phyloP scores from a whole-genome alignment of 2,113 vertebrate species.

The Cyphomyrus discorhynchus region DNA sequence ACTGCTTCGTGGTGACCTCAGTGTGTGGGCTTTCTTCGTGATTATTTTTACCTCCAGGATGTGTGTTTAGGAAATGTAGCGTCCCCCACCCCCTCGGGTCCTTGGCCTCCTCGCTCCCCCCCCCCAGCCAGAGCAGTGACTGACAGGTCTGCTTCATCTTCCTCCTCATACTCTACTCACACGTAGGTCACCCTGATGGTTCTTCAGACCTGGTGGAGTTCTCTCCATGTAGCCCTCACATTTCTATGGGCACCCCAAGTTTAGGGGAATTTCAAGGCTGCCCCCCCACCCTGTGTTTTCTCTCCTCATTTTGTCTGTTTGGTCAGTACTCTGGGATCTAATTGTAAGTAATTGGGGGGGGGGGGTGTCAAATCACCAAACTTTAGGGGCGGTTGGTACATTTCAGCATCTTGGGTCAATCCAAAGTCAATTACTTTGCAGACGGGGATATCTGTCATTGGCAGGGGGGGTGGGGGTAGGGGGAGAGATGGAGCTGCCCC shows the following conservation, averaged over 20 bases:
- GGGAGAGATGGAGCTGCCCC: background rate
- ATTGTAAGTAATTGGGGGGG: conserved; percentile 22
- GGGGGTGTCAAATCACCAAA: conserved; percentile 18
- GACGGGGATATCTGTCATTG: conserved; percentile 11
- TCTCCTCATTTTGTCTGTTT: background rate
- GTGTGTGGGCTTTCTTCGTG: conserved; percentile 59
- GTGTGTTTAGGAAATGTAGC: conserved; percentile 55
- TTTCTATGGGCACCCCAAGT: background rate
- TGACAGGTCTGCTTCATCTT: background rate
- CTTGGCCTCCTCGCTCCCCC: conserved; percentile 13
- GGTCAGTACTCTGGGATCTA: background rate
- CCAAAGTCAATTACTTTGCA: conserved; percentile 9
- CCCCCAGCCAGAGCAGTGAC: conserved; percentile 16
- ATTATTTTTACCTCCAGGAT: conserved; percentile 54
- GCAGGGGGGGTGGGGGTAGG: background rate
- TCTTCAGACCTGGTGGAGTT: background rate
- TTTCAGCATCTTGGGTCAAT: conserved; percentile 20
- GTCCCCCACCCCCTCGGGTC: background rate
- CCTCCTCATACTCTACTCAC: background rate
- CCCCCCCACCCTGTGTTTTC: background rate
- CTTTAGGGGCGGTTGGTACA: conserved; percentile 5
- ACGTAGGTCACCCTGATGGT: background rate
- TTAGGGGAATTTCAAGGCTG: background rate
- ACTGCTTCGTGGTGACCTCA: conserved; percentile 41
- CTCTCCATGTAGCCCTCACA: background rate